Conservation (phyloP, 64 coral and sea anemone genomes). For the Dendronephthya gigantea region DNA sequence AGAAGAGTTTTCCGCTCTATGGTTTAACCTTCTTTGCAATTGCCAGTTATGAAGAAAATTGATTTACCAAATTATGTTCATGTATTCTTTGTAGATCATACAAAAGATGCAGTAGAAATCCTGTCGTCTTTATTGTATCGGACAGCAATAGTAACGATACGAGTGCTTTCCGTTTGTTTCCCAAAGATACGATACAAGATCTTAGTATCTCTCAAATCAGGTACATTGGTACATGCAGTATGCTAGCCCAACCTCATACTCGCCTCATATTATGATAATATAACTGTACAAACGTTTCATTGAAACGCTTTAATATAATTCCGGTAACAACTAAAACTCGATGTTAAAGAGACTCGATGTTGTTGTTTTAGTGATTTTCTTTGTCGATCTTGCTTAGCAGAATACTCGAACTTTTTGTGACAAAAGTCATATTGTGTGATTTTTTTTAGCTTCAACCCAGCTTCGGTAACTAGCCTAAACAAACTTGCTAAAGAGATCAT, state of each 20-base stretch:
- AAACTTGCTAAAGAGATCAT: conserved; percentile 68
- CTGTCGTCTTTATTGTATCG: conserved; percentile 78
- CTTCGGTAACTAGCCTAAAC: conserved; percentile 81
- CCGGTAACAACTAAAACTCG: too few species aligned
- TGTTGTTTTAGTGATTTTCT: too few species aligned
- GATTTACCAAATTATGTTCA: neutral
- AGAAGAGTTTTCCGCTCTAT: too few species aligned
- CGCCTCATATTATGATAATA: too few species aligned
- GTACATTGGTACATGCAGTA: too few species aligned
- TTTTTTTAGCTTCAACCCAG: conserved; percentile 74
- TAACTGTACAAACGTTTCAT: too few species aligned
- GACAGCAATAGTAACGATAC: conserved; percentile 81
- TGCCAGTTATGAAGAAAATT: too few species aligned
- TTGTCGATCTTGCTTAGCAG: too few species aligned
- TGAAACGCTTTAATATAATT: too few species aligned
- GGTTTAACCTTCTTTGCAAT: too few species aligned
- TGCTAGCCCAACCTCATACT: too few species aligned
- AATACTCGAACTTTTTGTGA: neutral
- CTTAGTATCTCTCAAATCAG: conserved; percentile 57
- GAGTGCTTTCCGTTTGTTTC: conserved; percentile 68
- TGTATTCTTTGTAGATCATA: conserved; percentile 45
- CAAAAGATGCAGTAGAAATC: conserved; percentile 49
- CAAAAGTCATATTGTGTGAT: neutral
- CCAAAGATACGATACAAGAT: conserved; percentile 54
- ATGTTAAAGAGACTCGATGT: too few species aligned